These are phyloP conservation scores for Chaitophorus viminalis DNA, from an alignment of 2,888 invertebrate genomes.

Conservation along the genomic window DNA sequence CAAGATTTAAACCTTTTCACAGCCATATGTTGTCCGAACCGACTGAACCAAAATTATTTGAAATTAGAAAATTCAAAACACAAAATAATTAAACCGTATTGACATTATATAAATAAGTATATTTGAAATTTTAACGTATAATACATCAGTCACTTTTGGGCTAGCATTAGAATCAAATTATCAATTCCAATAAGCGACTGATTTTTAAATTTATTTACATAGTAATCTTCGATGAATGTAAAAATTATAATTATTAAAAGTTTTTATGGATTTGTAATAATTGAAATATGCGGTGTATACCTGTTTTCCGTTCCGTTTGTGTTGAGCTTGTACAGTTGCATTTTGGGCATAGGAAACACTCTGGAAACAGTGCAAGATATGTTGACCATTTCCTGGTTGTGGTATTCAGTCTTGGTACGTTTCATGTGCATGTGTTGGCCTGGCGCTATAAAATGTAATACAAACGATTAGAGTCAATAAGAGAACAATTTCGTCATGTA, in stretches of 20 bases:
- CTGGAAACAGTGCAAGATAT: conserved; percentile 60
- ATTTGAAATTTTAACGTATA: neutral
- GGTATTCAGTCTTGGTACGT: conserved; percentile 60
- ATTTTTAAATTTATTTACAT: neutral
- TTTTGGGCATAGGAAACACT: conserved; percentile 61
- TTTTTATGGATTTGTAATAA: no score
- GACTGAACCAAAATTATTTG: neutral
- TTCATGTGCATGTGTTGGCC: conserved; percentile 35
- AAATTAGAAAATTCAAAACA: neutral
- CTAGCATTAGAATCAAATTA: neutral
- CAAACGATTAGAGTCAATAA: neutral
- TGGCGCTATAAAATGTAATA: conserved; percentile 23
- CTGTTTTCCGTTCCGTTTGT: conserved; percentile 24
- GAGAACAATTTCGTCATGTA: neutral
- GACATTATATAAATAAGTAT: neutral
- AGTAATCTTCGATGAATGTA: neutral
- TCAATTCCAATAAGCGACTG: neutral
- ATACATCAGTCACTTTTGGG: neutral
- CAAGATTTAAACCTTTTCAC: neutral
- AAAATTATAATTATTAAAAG: neutral
- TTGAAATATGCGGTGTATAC: neutral
- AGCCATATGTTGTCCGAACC: neutral
- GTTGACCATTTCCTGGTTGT: conserved; percentile 53
- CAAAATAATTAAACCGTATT: neutral
- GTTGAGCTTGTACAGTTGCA: conserved; percentile 36